Percentiles rank a stretch among this genome's conserved stretches.
These are phyloP conservation scores for Coracias cyanogaster DNA, from an alignment of 2,797 vertebrate genomes.

Conservation along the genomic window DNA sequence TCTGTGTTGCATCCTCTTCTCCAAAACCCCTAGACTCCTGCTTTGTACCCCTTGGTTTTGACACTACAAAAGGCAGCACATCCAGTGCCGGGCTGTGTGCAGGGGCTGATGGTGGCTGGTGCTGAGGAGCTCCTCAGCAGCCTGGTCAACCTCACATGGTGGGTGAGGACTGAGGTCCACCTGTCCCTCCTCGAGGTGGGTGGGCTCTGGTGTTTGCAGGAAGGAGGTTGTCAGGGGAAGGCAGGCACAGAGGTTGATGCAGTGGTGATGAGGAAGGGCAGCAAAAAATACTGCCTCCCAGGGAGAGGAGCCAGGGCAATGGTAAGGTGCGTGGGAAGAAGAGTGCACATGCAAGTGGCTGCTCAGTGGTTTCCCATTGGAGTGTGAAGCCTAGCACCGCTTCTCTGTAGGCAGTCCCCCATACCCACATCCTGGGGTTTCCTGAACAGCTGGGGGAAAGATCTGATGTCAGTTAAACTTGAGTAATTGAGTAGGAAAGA, in stretches of 20 bases:
- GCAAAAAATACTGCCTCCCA: not conserved
- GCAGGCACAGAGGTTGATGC: rapidly evolving
- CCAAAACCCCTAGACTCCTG: not conserved
- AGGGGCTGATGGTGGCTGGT: rapidly evolving
- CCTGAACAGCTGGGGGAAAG: not conserved
- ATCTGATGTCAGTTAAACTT: not conserved
- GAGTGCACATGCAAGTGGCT: not conserved
- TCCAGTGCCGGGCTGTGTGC: rapidly evolving
- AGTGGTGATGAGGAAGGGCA: not conserved
- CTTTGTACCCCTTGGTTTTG: not conserved
- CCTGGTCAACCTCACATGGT: too few relatives aligned
- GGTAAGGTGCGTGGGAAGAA: rapidly evolving
- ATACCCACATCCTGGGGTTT: not conserved
- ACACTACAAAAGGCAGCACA: not conserved
- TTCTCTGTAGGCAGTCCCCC: not conserved
- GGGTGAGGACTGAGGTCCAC: not conserved
- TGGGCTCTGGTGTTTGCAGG: not conserved
- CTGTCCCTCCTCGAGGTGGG: rapidly evolving
- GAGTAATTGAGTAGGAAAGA: not conserved
- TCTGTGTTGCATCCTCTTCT: not conserved
- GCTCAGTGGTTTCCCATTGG: rapidly evolving
- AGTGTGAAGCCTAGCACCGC: not conserved
- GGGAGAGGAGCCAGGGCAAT: not conserved
- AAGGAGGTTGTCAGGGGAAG: not conserved
- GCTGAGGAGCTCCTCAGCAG: not conserved